These are phyloP conservation scores for Drosophila lacertosa DNA, from an alignment of 1,140 invertebrate species.

Conservation along the genomic window DNA sequence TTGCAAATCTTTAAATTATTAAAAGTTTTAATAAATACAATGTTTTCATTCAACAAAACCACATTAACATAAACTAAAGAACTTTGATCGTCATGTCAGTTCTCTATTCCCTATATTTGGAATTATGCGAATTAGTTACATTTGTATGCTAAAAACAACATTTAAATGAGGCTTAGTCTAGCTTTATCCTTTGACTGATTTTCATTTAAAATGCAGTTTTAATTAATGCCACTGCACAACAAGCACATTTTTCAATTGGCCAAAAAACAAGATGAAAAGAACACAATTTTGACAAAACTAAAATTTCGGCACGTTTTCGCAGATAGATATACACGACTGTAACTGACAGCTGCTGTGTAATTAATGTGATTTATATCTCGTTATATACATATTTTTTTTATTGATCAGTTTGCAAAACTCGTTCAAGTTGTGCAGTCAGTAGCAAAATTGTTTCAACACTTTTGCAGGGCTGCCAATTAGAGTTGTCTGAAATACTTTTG, in stretches of 20 bases:
- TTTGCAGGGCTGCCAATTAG: conserved; percentile 35
- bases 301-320: conserved; percentile 34
- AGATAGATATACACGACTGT: conserved; percentile 32
- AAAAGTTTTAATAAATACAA: too few relatives aligned
- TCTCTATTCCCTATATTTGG: too few relatives aligned
- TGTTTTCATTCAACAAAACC: background rate
- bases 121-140: too few relatives aligned
- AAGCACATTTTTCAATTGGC: background rate
- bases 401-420: conserved; percentile 35
- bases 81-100: conserved; percentile 1
- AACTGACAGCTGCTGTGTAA: conserved; percentile 32
- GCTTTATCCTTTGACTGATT: background rate
- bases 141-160: too few relatives aligned
- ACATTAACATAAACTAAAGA: conserved; percentile 7
- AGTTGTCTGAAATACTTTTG: background rate
- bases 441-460: conserved; percentile 32
- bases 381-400: conserved; percentile 23
- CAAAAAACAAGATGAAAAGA: conserved; percentile 11
- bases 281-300: conserved; percentile 20
- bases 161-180: conserved; percentile 20
- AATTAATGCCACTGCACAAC: conserved; percentile 19
- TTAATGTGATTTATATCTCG: conserved; percentile 40
- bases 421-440: conserved; percentile 42
- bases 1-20: background rate
- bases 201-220: conserved; percentile 15